Evolutionary conservation across 2,797 vertebrate genomes (phyloP).

Genomic region (Malacoctenus gilli): DNA sequence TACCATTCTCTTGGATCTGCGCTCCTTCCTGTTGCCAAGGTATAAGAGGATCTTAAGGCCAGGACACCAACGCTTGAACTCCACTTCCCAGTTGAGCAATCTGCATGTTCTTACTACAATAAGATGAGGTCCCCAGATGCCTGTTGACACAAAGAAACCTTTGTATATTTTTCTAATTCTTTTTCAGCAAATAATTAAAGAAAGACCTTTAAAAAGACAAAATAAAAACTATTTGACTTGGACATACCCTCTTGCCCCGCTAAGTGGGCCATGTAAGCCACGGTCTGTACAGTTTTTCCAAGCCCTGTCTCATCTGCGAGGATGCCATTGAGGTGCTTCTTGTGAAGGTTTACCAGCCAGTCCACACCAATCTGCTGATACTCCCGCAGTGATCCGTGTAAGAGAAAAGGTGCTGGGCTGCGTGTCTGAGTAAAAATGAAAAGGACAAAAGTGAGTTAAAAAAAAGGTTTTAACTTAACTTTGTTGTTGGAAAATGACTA

Average conservation of each 20-base stretch:
- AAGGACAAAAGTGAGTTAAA: background rate
- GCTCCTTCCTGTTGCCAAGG: conserved; percentile 89
- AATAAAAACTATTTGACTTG: background rate
- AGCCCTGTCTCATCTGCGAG: conserved; percentile 92
- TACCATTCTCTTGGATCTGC: conserved; percentile 92
- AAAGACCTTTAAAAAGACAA: background rate
- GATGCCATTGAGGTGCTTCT: conserved; percentile 91
- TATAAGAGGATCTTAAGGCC: conserved; percentile 95
- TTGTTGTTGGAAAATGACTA: background rate
- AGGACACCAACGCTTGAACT: conserved; percentile 98
- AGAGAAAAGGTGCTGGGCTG: conserved; percentile 77
- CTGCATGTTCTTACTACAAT: conserved; percentile 93
- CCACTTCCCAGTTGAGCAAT: conserved; percentile 94
- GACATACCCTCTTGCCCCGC: conserved; percentile 88
- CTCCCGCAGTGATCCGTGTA: conserved; percentile 89
- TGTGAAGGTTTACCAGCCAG: conserved; percentile 89
- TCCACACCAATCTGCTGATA: conserved; percentile 94
- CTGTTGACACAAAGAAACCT: conserved; percentile 68
- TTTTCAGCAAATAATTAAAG: too few species aligned
- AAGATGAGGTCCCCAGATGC: conserved; percentile 97
- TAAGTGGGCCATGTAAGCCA: conserved; percentile 91
- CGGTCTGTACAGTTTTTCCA: conserved; percentile 92
- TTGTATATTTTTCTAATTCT: too few species aligned
- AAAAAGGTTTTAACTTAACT: background rate
- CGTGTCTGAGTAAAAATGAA: conserved; percentile 61